Evolutionary conservation across 2,888 invertebrate genomes (phyloP).

Genomic region (Zhuqinia jingwanae): DNA sequence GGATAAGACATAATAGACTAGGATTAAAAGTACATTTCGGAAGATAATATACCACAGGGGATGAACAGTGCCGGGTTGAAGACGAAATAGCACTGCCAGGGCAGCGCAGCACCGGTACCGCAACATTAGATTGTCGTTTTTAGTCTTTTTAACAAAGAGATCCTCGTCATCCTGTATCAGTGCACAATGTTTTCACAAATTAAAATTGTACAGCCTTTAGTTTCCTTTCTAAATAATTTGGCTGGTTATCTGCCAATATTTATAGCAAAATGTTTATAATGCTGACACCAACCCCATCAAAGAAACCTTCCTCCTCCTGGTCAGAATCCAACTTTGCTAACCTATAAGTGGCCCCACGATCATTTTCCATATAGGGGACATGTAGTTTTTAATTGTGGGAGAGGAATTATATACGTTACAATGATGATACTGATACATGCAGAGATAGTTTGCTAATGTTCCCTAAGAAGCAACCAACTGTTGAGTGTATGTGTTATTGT

Average conservation of each 20-base stretch:
- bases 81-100: conserved; percentile 67
- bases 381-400: neutral
- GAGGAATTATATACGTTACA: neutral
- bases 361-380: conserved; percentile 63
- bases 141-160: conserved; percentile 43
- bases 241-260: neutral
- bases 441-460: neutral
- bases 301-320: conserved; percentile 53
- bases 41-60: conserved; percentile 76
- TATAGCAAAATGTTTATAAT: neutral
- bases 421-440: conserved; percentile 34
- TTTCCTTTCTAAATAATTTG: neutral
- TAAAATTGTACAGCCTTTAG: neutral
- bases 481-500: neutral
- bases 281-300: conserved; percentile 42
- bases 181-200: too few species aligned
- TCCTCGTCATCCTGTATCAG: conserved; percentile 56
- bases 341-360: conserved; percentile 47
- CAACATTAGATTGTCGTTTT: conserved; percentile 43
- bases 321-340: conserved; percentile 35
- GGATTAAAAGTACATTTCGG: conserved; percentile 84
- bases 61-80: conserved; percentile 64
- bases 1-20: conserved; percentile 94
- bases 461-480: neutral
- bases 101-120: conserved; percentile 70